phyloP scores from a whole-genome alignment of 2,797 vertebrate species.

The Chloroceryle amazona region DNA sequence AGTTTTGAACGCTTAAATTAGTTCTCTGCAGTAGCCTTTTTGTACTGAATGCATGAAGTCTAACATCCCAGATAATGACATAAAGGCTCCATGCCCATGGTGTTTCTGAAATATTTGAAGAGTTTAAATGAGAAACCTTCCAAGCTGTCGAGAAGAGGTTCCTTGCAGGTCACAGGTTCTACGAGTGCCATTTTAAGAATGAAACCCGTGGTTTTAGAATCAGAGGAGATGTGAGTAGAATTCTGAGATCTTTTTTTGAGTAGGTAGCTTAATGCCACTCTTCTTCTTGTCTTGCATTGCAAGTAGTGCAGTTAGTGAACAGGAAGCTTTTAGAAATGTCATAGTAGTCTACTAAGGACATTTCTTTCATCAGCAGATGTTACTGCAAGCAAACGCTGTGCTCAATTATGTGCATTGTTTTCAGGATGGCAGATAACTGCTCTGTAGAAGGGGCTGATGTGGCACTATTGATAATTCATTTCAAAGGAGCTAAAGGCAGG shows the following conservation, averaged over 20 bases:
- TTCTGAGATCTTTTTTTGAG: background rate
- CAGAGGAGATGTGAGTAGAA: background rate
- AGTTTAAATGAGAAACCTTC: background rate
- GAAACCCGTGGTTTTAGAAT: background rate
- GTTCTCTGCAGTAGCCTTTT: background rate
- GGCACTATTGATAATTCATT: background rate
- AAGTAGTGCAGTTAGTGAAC: background rate
- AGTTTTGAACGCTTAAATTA: background rate
- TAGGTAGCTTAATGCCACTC: background rate
- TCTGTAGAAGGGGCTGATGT: background rate
- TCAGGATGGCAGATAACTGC: background rate
- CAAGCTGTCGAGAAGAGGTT: background rate
- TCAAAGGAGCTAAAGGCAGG: background rate
- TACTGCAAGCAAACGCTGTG: background rate
- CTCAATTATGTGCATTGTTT: slow-evolving; percentile 3
- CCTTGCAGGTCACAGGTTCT: background rate
- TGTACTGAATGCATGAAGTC: background rate
- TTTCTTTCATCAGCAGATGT: slow-evolving; percentile 34
- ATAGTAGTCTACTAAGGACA: background rate
- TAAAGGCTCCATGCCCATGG: background rate
- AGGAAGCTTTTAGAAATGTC: background rate
- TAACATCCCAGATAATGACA: background rate
- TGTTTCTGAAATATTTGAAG: background rate
- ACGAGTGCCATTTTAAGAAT: background rate
- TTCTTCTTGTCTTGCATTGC: background rate